phyloP scores from a whole-genome alignment of 1,140 invertebrate species.

The Ceratina japonica region DNA sequence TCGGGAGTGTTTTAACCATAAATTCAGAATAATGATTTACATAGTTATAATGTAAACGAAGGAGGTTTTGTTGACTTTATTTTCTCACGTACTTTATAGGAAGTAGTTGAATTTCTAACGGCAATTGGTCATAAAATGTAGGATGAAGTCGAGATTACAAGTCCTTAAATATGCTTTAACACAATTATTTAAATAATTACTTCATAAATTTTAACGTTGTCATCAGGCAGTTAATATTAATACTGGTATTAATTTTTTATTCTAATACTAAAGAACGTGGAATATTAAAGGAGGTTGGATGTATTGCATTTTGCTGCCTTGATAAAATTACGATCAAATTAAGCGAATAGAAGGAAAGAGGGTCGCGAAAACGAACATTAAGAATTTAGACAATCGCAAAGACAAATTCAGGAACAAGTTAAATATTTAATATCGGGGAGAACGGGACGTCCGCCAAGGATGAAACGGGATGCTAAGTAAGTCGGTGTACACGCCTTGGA shows the following conservation, averaged over 20 bases:
- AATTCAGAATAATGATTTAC: background rate
- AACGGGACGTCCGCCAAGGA: background rate
- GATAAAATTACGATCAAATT: no score
- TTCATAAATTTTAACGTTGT: no score
- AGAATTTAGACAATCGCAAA: background rate
- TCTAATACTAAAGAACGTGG: no score
- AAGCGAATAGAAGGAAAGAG: background rate
- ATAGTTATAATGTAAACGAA: background rate
- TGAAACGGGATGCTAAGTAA: background rate
- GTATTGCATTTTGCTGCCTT: no score
- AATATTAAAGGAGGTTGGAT: no score
- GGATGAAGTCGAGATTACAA: no score
- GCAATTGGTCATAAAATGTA: no score
- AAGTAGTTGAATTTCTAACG: background rate
- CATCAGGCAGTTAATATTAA: no score
- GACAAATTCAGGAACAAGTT: background rate
- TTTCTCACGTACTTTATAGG: no score
- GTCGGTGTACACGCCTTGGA: background rate
- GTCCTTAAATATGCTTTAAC: no score
- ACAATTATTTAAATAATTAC: no score
- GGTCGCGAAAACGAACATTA: background rate
- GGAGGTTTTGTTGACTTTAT: background rate
- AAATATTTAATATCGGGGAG: background rate
- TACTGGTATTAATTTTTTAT: no score
- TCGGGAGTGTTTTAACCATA: background rate